Evolutionary conservation across 2,113 vertebrate species (phyloP), one percentile per base, ranked within the genome.

Genomic region (Stictonetta naevosa): DNA sequence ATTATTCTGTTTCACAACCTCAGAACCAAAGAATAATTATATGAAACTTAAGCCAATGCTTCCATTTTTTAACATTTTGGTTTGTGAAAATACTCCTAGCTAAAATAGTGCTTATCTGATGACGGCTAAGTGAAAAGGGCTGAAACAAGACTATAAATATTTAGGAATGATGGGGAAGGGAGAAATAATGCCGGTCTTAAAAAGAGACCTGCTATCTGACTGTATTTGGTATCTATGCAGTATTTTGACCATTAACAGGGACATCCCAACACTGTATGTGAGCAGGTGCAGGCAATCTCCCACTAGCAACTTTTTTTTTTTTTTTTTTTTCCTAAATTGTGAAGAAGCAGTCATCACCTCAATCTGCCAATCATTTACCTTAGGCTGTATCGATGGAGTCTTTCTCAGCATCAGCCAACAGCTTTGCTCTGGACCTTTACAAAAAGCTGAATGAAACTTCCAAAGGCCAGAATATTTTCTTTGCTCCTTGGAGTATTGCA

Each of bases 401-500:
- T 44, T 78, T 98, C 73, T 95, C 97, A 38, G 85, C 66, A 75
- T 97, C 99, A 52, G 99, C 98, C 87, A 98, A 98, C 3, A 86
- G 23, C 16, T 99, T 99, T 71, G 97, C 98, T 33, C 74, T 99
- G 94, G 98, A 98, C 33, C 98, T 99, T 67, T 98, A 98, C 93
- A 98, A 96, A 90, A 98, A 97, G 31, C 92, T 99, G 88, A 98
- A 97, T 84, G 96, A 97, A 44, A 21, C 40, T 1, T 97, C 92
- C 2, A 40, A 97, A 31, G 62, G 42, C 0, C 96, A 97, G 29
- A 99, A 99, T 74, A 71, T 99, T 90, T 99, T 99, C 77, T 55
- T 99, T 68, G 99, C 98, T 14, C 98, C 99, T 0, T 97, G 98
- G 95, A 98, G 99, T 95, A 98, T 99, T 97, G 98, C 98, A 18